Evolutionary conservation across 2,888 invertebrate species (phyloP).

Genomic region (Mellilla xanthometata): DNA sequence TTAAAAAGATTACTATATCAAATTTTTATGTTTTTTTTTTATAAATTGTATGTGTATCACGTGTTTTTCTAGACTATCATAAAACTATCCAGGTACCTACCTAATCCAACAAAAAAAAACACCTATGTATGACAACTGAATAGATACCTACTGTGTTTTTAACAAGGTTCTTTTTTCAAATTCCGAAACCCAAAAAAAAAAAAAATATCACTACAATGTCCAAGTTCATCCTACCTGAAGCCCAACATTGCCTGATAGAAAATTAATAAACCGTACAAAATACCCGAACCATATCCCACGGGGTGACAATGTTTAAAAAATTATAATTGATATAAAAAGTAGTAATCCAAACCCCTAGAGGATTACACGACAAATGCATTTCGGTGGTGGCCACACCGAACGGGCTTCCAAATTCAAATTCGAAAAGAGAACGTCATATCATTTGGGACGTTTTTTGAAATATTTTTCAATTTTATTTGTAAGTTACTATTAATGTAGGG

Average conservation of each 20-base stretch:
- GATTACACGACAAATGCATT: conserved; percentile 82
- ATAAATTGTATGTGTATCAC: no score
- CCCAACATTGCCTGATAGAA: conserved; percentile 59
- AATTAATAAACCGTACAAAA: conserved; percentile 65
- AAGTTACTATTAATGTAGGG: conserved; percentile 35
- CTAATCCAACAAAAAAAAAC: no score
- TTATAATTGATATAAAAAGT: conserved; percentile 62
- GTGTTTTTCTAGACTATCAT: no score
- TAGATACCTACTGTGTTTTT: no score
- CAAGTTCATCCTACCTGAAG: conserved; percentile 31
- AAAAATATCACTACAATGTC: conserved; percentile 5
- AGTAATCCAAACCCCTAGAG: conserved; percentile 75
- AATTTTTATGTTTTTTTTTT: no score
- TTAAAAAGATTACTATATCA: no score
- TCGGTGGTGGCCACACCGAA: conserved; percentile 75
- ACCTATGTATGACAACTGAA: no score
- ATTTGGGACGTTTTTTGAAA: conserved; percentile 37
- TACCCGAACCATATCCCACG: conserved; percentile 66
- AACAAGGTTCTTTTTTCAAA: background rate
- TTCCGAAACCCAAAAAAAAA: background rate
- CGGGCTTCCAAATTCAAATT: conserved; percentile 63
- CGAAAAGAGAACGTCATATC: conserved; percentile 42
- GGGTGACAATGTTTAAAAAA: conserved; percentile 63
- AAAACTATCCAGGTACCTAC: no score
- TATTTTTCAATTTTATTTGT: conserved; percentile 41